Evolutionary conservation across 2,113 vertebrate species (phyloP).

Genomic region (Oreamnos americanus): DNA sequence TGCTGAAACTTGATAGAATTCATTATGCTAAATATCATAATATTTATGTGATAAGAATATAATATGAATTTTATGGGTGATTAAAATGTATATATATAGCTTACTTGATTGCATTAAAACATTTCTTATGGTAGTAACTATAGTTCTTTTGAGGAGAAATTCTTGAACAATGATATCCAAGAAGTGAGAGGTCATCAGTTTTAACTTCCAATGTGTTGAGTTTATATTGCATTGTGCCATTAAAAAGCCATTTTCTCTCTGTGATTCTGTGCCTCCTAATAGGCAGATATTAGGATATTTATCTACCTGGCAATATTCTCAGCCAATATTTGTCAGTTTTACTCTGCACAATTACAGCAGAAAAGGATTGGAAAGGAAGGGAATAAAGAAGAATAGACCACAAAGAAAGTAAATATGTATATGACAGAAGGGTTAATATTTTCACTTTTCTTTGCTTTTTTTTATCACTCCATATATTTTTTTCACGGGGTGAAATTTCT

Average conservation of each 20-base stretch:
- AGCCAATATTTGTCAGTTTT: conserved; percentile 49
- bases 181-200: conserved; percentile 41
- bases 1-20: conserved; percentile 1
- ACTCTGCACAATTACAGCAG: conserved; percentile 1
- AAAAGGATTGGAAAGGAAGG: conserved; percentile 9
- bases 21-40: conserved; percentile 42
- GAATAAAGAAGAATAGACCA: not conserved
- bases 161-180: conserved; percentile 34
- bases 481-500: not conserved
- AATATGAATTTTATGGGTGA: conserved; percentile 24
- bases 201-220: conserved; percentile 39
- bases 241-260: conserved; percentile 63
- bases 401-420: not conserved
- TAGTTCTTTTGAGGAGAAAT: conserved; percentile 39
- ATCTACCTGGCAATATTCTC: conserved; percentile 60
- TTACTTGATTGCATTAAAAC: not conserved
- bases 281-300: conserved; percentile 69
- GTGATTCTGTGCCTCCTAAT: conserved; percentile 51
- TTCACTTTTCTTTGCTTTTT: not conserved
- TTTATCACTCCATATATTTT: not conserved
- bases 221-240: conserved; percentile 60
- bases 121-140: not conserved
- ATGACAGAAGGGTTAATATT: not conserved
- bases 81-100: conserved; percentile 10
- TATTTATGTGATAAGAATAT: not conserved